These are phyloP conservation scores for Anguilla anguilla DNA, from an alignment of 2,797 vertebrate genomes.

Conservation along the genomic window DNA sequence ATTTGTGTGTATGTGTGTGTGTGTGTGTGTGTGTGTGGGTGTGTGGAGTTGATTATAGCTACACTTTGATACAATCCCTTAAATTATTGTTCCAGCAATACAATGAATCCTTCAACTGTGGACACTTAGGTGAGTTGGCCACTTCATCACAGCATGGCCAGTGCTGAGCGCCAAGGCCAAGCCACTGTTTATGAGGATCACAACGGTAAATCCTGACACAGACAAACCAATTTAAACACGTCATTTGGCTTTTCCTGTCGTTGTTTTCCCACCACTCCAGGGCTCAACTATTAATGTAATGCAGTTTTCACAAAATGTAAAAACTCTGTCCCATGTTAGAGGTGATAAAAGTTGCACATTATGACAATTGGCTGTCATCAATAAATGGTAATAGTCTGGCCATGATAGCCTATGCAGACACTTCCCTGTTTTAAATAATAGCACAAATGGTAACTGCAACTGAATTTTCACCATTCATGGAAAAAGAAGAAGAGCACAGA, in stretches of 20 bases:
- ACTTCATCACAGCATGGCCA: constrained; percentile 1
- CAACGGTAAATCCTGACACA: background rate
- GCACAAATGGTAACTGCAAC: too few relatives aligned
- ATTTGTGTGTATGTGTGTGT: too few relatives aligned
- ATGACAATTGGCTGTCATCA: background rate
- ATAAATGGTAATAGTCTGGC: background rate
- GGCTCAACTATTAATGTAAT: background rate
- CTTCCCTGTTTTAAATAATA: too few relatives aligned
- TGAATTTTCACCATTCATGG: too few relatives aligned
- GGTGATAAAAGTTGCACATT: background rate
- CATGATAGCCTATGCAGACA: too few relatives aligned
- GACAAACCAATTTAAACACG: background rate
- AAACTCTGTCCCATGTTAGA: background rate
- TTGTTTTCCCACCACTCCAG: background rate
- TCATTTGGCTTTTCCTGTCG: background rate
- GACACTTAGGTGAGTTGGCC: background rate
- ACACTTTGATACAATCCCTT: background rate
- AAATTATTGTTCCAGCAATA: background rate
- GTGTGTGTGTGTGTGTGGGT: too few relatives aligned
- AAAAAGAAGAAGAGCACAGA: too few relatives aligned
- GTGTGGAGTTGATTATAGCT: background rate
- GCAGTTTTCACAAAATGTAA: background rate
- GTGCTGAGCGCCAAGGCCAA: background rate
- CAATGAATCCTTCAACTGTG: constrained; percentile 1
- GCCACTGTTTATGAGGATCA: background rate